phyloP scores from a whole-genome alignment of 2,797 vertebrate species.

The Phrynocephalus guinanensis region DNA sequence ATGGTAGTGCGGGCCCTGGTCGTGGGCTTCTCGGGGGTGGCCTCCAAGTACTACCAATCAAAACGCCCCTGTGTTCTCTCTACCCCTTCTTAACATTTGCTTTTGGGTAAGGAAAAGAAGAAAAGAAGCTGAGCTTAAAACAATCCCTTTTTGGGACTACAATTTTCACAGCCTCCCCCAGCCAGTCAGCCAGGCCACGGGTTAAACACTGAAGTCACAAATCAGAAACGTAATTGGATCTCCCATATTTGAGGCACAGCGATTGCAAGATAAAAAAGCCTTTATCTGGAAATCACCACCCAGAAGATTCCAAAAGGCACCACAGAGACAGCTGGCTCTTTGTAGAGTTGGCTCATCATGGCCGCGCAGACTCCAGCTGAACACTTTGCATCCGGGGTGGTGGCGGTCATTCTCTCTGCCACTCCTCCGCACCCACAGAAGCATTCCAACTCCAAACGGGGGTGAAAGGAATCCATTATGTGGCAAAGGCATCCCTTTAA shows the following conservation, averaged over 20 bases:
- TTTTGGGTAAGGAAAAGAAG: not conserved
- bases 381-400: not conserved
- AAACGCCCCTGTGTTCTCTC: not conserved
- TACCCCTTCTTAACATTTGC: not conserved
- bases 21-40: not conserved
- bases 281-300: not conserved
- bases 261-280: not conserved
- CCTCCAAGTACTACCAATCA: not conserved
- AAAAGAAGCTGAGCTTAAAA: not conserved
- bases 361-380: not conserved
- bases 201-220: no score
- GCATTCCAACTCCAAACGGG: not conserved
- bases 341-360: not conserved
- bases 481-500: not conserved
- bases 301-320: not conserved
- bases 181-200: no score
- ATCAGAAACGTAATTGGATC: no score
- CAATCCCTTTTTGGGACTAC: no score
- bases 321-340: not conserved
- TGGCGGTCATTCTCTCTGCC: not conserved
- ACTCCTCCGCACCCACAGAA: not conserved
- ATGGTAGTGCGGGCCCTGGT: no score
- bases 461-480: not conserved
- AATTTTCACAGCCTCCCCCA: no score
- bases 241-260: not conserved